Percentiles rank a stretch among this genome's conserved stretches.
Evolutionary conservation across 35 echinoderm and acorn worm genomes (phyloP).

Genomic region (Lytechinus pictus): DNA sequence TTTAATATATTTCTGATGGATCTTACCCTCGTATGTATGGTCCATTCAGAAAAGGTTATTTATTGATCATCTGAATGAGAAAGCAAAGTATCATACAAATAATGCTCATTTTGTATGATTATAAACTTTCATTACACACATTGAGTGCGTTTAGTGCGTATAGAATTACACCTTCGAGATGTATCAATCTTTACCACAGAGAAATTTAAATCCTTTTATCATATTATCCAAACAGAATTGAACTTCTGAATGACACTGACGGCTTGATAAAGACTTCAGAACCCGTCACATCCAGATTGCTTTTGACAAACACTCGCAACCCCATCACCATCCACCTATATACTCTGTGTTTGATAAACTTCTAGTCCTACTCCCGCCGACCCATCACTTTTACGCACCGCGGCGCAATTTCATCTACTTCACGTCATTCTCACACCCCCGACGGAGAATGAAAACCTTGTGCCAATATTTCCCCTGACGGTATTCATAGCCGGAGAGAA

Average conservation of each 20-base stretch:
- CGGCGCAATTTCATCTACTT: not conserved
- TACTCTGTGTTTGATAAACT: not conserved
- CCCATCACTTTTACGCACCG: not conserved
- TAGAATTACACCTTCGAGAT: not conserved
- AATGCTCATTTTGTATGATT: not conserved
- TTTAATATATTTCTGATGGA: not conserved
- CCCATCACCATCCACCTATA: not conserved
- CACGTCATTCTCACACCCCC: not conserved
- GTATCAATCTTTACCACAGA: not conserved
- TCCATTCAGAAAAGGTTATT: not conserved
- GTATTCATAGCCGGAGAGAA: not conserved
- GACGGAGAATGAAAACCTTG: not conserved
- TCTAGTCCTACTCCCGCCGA: not conserved
- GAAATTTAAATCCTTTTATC: not conserved
- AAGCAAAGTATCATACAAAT: not conserved
- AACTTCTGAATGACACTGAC: not conserved
- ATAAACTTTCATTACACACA: not conserved
- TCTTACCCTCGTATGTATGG: not conserved
- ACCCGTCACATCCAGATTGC: not conserved
- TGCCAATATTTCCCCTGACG: slow-evolving; percentile 8
- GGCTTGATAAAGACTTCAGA: not conserved
- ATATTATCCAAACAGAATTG: not conserved
- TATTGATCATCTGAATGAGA: not conserved
- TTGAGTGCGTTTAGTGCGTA: too few species aligned
- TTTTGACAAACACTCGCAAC: not conserved